Conservation (phyloP, 2,888 invertebrate genomes). For the Sthenelais limicola region DNA sequence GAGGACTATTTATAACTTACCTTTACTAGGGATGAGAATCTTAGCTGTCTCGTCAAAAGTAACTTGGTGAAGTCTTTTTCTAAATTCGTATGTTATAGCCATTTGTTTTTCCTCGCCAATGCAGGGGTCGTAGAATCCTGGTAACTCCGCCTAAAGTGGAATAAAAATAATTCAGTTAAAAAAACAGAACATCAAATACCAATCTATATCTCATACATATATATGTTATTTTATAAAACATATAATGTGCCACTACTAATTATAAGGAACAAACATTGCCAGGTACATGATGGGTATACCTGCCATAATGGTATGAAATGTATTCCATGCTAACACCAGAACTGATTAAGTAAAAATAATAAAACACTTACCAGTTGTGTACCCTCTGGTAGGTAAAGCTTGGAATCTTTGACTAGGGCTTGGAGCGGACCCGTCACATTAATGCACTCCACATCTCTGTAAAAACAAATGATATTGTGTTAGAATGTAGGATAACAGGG, state of each 20-base stretch:
- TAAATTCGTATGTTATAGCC: slow-evolving; percentile 88
- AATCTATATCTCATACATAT: no score
- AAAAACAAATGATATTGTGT: slow-evolving; percentile 5
- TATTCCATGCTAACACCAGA: no score
- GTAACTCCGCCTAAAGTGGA: slow-evolving; percentile 86
- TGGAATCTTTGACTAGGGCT: slow-evolving; percentile 93
- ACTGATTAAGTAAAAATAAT: no score
- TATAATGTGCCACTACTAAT: no score
- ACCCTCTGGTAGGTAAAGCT: slow-evolving; percentile 85
- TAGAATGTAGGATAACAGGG: no score
- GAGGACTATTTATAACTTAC: no score
- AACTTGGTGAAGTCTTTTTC: slow-evolving; percentile 84
- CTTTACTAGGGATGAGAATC: slow-evolving; percentile 70
- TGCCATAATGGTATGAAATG: no score
- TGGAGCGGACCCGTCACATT: slow-evolving; percentile 97
- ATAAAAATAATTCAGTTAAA: neutral
- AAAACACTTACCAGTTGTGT: slow-evolving; percentile 84
- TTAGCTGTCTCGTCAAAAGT: slow-evolving; percentile 86
- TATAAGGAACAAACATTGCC: no score
- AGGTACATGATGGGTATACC: no score
- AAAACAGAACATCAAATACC: no score
- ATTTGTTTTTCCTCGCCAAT: slow-evolving; percentile 90
- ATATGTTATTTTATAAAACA: neutral
- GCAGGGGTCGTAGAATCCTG: slow-evolving; percentile 97
- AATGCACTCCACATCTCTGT: slow-evolving; percentile 73